Evolutionary conservation across 2,113 vertebrate genomes (phyloP), one percentile per base, ranked within the genome.

Genomic region (Nettapus auritus): DNA sequence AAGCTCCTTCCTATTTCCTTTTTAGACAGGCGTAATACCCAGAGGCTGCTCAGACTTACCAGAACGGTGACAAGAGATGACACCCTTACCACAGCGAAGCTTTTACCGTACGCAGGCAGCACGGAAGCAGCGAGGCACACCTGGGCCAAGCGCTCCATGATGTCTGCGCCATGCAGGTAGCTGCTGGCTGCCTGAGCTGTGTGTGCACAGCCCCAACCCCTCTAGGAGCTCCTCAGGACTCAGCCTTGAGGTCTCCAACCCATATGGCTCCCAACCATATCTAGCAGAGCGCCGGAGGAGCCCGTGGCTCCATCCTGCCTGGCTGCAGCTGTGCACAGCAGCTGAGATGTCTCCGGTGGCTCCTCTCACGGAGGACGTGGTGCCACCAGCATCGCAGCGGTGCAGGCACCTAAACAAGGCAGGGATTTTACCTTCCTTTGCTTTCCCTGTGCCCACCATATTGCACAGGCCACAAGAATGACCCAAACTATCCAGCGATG

Each of bases 1-100:
- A 26, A 94, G 31, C 46, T 77, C 55, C 73, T 88, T 89, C 80
- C 71, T 22, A 6, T 88, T 93, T 90, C 34, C 59, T 77, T 90
- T 92, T 55, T 55, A 91, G 82, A 74, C 17, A 6, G 16, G 23
- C 38, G 80, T 71, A 70, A 57, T 28, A 50, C 79, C 10, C 82
- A 86, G 79, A 93, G 53, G n/a, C 57, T 83, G 68, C 73, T 50
- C 44, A 59, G 36, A 50, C 67, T 75, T 59, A 74, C 57, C 50
- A 11, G 38, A 90, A 36, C 0, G 0, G 28, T 55, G 36, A 77
- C 48, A 74, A 79, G 34, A 60, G 25, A 89, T 33, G 69, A 46
- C 70, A 64, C 89, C 67, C 74, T 89, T 78, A 60, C 66, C 40
- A 19, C 76, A 68, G 0, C 34, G n/a, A 88, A 69, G 70, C 18